These are phyloP conservation scores for Villa cingulata DNA, from an alignment of 2,888 invertebrate genomes.

Conservation along the genomic window DNA sequence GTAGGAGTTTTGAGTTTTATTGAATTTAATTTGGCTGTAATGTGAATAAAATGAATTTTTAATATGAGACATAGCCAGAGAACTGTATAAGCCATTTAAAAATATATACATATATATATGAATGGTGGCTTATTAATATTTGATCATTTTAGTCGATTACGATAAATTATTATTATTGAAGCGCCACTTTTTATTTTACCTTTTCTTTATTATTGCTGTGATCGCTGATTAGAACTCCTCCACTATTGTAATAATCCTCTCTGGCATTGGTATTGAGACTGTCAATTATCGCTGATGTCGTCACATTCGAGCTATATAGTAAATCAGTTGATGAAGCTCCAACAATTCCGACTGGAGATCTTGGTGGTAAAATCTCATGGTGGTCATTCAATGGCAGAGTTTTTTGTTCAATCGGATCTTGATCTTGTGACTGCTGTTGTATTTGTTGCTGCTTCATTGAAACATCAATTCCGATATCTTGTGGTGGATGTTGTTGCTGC, in stretches of 20 bases:
- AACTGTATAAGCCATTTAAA: too few relatives aligned
- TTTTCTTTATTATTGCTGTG: constrained; percentile 10
- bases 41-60: too few relatives aligned
- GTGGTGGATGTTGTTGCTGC: constrained; percentile 4
- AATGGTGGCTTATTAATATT: too few relatives aligned
- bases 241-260: constrained; percentile 32
- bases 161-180: neutral
- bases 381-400: constrained; percentile 4
- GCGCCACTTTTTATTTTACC: constrained; percentile 8
- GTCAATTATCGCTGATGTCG: constrained; percentile 35
- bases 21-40: too few relatives aligned
- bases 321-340: constrained; percentile 18
- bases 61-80: too few relatives aligned
- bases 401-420: constrained; percentile 7
- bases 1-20: too few relatives aligned
- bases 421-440: constrained; percentile 11
- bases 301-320: constrained; percentile 32
- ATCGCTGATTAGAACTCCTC: neutral
- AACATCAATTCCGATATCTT: constrained; percentile 6
- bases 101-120: too few relatives aligned
- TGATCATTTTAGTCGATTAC: too few relatives aligned
- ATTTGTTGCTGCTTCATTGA: constrained; percentile 5
- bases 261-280: constrained; percentile 31
- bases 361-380: constrained; percentile 5
- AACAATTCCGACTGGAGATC: constrained; percentile 14